Evolutionary conservation across 2,797 vertebrate genomes (phyloP), one percentile per base, ranked within the genome.

Genomic region (Diplodus sargus): DNA sequence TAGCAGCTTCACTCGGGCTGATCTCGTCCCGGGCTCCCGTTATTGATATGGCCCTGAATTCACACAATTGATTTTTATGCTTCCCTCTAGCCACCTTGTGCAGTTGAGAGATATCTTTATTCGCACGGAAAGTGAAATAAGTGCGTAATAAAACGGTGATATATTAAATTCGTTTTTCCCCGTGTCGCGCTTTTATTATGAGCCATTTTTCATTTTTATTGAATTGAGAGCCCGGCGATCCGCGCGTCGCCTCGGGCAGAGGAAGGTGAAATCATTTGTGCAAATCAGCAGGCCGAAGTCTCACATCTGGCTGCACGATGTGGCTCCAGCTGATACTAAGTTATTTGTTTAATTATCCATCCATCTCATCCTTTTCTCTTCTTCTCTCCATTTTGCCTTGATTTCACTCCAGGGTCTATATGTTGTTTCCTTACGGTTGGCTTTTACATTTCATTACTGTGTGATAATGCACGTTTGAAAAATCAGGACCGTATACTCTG

Each of bases 91-190:
- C 94, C 95, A 94, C 91, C 91, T 94, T 90, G 93, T 92, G 94
- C 92, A 86, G 91, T 85, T 67, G 93, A 96, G 95, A 95, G 94
- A 95, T 95, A 94, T 96, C 94, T 95, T 94, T 94, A 95, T 95
- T 94, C 93, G 89, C 90, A 87, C 90, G 89, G 93, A 96, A 95
- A 94, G 94, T 95, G 95, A 96, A 96, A 95, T 95, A 95, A 95
- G 94, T 94, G 92, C 91, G 94, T 96, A 95, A 96, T 96, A 96
- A 96, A 96, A 95, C 94, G 92, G 93, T 95, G 94, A 96, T 95
- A 94, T 95, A 95, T 96, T 95, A 95, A 96, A 95, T 95, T 93
- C 94, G 94, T 94, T 95, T 95, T 89, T 93, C 93, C 91, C 89
- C 85, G 94, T 91, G 94, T 95, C 95, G 93, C 91, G 85, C 58